Evolutionary conservation across 2,113 vertebrate genomes (phyloP), one percentile per base, ranked within the genome.

Genomic region (Cheirogaleus medius): DNA sequence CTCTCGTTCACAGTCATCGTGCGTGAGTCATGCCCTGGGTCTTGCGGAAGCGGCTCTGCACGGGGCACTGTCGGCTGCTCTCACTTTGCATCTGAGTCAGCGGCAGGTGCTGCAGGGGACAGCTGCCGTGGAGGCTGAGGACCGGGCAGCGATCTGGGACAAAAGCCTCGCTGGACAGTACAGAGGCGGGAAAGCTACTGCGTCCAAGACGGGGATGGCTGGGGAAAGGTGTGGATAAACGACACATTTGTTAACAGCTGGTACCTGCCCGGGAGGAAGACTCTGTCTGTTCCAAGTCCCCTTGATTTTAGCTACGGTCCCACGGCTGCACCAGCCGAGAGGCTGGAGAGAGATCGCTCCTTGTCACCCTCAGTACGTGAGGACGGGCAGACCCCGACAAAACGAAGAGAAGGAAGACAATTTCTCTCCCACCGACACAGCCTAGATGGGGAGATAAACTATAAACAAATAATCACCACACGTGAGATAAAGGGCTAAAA

Each of bases 31-130:
- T 6, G 27, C 39, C 49, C 47, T 20, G 18, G 18, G 17, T 20
- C 73, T 56, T 6, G 1, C 39, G 18, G 64, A 34, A 32, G 68
- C 42, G 4, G 21, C 10, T 60, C 56, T 44, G 92, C n/a, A 25
- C n/a, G 49, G 32, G 90, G 85, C 84, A n/a, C 73, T 49, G 37
- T 58, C 82, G 8, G 3, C 44, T 9, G 34, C 73, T 74, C 52
- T 97, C 73, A 2, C 8, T 49, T 49, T 15, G 17, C 29, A 4
- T 76, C 90, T 92, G 94, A 93, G 87, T 94, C 54, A 64, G 77
- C 0, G 1, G 56, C 90, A 80, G 90, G 90, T 44, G 81, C 80
- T 39, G 8, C 0, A 6, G 34, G 25, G 76, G 7, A 7, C 66
- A 68, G 96, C 42, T 37, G 91, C 8, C 3, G 34, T 29, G 0